phyloP scores from a whole-genome alignment of 2,113 vertebrate genomes.

The Danio rerio region DNA sequence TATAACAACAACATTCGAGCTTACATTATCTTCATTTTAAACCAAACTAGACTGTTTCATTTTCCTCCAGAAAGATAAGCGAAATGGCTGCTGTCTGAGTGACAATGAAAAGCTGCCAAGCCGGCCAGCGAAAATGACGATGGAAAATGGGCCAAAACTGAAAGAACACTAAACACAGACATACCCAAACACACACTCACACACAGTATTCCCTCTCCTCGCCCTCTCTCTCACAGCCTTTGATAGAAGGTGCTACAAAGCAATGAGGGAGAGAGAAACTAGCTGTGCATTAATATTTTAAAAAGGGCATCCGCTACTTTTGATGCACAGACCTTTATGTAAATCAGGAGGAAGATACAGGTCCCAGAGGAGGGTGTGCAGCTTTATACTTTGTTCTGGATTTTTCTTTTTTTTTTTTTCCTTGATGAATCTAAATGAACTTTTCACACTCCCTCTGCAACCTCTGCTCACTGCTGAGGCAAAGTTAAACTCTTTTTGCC shows the following conservation, averaged over 20 bases:
- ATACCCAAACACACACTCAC: slow-evolving; percentile 70
- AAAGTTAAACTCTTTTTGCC: slow-evolving; percentile 72
- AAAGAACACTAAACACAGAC: slow-evolving; percentile 67
- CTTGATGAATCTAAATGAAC: slow-evolving; percentile 88
- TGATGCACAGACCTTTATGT: slow-evolving; percentile 95
- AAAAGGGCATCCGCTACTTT: slow-evolving; percentile 90
- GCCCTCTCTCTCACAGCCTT: slow-evolving; percentile 83
- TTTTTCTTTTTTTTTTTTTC: slow-evolving; percentile 73
- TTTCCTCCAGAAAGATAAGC: slow-evolving; percentile 64
- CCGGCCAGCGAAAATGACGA: slow-evolving; percentile 61
- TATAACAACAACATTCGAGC: slow-evolving; percentile 61
- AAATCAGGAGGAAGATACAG: slow-evolving; percentile 87
- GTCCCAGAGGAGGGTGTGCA: slow-evolving; percentile 82
- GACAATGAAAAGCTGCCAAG: slow-evolving; percentile 57
- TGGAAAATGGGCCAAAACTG: slow-evolving; percentile 50
- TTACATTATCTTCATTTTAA: slow-evolving; percentile 64
- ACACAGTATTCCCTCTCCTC: slow-evolving; percentile 63
- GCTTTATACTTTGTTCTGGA: slow-evolving; percentile 85
- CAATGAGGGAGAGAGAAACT: slow-evolving; percentile 86
- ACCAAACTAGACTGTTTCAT: slow-evolving; percentile 65
- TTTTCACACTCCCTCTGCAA: slow-evolving; percentile 92
- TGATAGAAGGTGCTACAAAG: slow-evolving; percentile 89
- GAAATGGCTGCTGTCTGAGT: slow-evolving; percentile 61
- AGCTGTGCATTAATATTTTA: slow-evolving; percentile 94
- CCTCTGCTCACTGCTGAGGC: slow-evolving; percentile 76